Base-by-base conservation (phyloP, 2,113 vertebrate species). In the Herpailurus yagouaroundi region DNA sequence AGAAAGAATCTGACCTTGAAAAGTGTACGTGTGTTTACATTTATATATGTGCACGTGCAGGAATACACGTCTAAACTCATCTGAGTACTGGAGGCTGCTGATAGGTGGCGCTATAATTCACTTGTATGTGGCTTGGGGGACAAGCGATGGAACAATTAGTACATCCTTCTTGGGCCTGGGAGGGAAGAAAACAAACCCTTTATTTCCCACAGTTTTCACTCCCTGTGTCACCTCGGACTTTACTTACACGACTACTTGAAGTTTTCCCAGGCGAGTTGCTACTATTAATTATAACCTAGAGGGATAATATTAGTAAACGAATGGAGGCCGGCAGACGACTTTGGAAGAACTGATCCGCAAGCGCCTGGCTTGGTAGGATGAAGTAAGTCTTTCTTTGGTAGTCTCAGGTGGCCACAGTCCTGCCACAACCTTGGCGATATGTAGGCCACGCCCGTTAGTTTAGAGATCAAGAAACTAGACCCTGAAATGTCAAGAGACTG, bases 251-350 rank as follows among this genome's bases (percentile, higher is more conserved):
- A 93, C 63, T 83, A 21, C 83, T 93, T 93, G 86, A 87, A n/a
- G 55, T 95, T 97, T 73, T 97, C 90, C 89, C 96, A 81, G 97
- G 96, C 91, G 87, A 83, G 93, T 69, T 74, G 87, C 48, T 77
- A 73, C 68, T 95, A 87, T 97, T 95, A 91, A 97, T 97, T 96
- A 93, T 86, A 91, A 93, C 63, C 92, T 89, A 66, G 41, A 94
- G 83, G 82, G 86, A 89, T 93, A 64, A 52, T 92, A 84, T 96
- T 89, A 93, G 85, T 93, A 55, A 84, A 79, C 64, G 33, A 86
- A 91, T 73, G 77, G 85, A 94, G 94, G 36, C 50, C n/a, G 38
- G 64, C 31, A 18, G 82, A 19, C 12, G 83, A 4, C 86, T 87
- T 64, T 23, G 86, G 89, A 64, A 85, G 94, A 38, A 23, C 68